Conservation (phyloP, 2,888 invertebrate species). For the Cryptus viduatorius region DNA sequence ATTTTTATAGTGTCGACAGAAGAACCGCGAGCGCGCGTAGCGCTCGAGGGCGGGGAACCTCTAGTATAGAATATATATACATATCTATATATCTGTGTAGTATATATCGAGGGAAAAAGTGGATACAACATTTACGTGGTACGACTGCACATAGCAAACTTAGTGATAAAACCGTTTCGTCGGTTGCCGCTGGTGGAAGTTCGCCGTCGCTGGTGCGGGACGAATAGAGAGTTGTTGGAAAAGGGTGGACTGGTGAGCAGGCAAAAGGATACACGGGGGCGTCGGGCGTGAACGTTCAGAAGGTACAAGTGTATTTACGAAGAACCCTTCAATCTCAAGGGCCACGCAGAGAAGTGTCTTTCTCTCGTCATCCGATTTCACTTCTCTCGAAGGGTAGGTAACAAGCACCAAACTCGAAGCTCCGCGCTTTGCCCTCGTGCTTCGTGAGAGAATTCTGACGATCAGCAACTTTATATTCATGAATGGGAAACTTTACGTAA, state of each 20-base stretch:
- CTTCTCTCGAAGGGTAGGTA: conserved; percentile 33
- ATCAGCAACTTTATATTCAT: conserved; percentile 46
- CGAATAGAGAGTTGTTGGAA: conserved; percentile 1
- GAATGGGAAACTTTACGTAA: conserved; percentile 29
- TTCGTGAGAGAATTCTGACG: conserved; percentile 18
- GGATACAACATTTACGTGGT: neutral
- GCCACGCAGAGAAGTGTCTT: conserved; percentile 40
- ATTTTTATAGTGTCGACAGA: no score
- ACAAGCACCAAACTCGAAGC: neutral
- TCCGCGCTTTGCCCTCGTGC: neutral
- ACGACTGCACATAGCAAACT: conserved; percentile 8
- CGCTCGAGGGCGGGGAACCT: no score
- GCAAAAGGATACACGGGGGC: neutral
- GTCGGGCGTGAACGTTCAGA: conserved; percentile 34
- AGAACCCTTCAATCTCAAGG: conserved; percentile 50
- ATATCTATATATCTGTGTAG: no score
- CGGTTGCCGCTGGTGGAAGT: neutral
- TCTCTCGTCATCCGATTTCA: conserved; percentile 42
- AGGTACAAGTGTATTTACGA: conserved; percentile 51
- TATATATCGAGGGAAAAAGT: neutral
- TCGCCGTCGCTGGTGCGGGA: neutral
- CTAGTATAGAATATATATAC: no score
- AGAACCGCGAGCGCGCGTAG: no score
- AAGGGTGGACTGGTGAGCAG: conserved; percentile 12
- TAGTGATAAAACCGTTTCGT: conserved; percentile 26